Conservation (phyloP, 92 coral and sea anemone species). For the Zoanthus solanderi region DNA sequence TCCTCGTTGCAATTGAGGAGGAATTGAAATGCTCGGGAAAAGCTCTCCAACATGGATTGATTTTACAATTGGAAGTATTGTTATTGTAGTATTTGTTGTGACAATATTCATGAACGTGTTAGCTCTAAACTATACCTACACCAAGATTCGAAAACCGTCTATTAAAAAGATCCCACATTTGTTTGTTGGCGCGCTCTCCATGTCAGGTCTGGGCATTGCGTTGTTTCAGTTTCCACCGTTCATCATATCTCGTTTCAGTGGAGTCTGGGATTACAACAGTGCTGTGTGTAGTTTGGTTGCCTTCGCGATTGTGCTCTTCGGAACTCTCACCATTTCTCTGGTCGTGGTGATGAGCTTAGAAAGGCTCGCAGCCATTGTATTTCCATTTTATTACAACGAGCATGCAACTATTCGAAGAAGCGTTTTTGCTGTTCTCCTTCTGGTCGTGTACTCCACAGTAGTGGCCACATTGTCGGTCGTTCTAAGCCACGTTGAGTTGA, state of each 20-base stretch:
- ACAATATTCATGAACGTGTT: constrained; percentile 80
- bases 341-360: constrained; percentile 89
- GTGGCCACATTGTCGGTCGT: constrained; percentile 74
- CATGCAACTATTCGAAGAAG: constrained; percentile 79
- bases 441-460: constrained; percentile 68
- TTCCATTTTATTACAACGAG: constrained; percentile 88
- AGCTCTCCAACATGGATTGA: constrained; percentile 69
- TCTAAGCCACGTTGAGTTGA: constrained; percentile 68
- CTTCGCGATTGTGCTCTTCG: constrained; percentile 80
- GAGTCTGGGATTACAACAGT: constrained; percentile 76
- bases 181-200: constrained; percentile 86
- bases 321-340: constrained; percentile 82
- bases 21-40: constrained; percentile 55
- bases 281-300: constrained; percentile 82
- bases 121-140: constrained; percentile 85
- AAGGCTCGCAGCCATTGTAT: constrained; percentile 83
- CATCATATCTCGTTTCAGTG: constrained; percentile 80
- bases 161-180: constrained; percentile 89
- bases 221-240: constrained; percentile 79
- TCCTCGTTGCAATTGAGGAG: background rate
- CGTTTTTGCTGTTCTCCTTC: constrained; percentile 52
- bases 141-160: constrained; percentile 86
- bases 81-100: constrained; percentile 71
- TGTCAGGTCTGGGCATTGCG: constrained; percentile 88
- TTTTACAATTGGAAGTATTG: constrained; percentile 68